Evolutionary conservation across 2,888 invertebrate genomes (phyloP).

Genomic region (Agonum fuliginosum): DNA sequence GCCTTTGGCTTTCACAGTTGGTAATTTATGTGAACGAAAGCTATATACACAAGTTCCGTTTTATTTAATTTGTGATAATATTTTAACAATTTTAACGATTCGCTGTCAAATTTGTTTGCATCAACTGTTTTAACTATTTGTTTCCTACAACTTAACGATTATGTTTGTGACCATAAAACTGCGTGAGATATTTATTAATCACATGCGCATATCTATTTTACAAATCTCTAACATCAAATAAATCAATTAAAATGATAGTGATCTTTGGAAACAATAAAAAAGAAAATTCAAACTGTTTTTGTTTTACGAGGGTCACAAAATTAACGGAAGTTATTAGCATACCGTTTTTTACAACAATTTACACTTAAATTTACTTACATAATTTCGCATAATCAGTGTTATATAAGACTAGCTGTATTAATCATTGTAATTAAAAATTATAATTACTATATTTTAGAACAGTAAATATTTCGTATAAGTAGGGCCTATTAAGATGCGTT

Average conservation of each 20-base stretch:
- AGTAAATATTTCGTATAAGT: too few relatives aligned
- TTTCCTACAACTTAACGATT: too few relatives aligned
- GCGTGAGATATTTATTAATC: background rate
- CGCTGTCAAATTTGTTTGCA: too few relatives aligned
- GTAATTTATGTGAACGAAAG: too few relatives aligned
- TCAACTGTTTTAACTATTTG: too few relatives aligned
- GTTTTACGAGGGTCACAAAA: constrained; percentile 22
- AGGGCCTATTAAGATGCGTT: too few relatives aligned
- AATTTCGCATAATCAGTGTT: background rate
- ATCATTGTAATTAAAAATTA: background rate
- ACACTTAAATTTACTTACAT: constrained; percentile 26
- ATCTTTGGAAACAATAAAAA: constrained; percentile 44
- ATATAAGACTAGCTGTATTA: background rate
- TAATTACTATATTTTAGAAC: background rate
- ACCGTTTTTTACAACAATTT: constrained; percentile 14
- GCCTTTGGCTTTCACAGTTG: too few relatives aligned
- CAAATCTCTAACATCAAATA: constrained; percentile 30
- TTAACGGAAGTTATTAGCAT: constrained; percentile 40
- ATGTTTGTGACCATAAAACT: background rate
- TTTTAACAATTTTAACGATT: too few relatives aligned
- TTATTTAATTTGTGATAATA: too few relatives aligned
- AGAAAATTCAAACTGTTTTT: constrained; percentile 20
- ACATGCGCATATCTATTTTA: background rate
- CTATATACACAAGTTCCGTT: too few relatives aligned
- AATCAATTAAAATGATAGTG: constrained; percentile 54